Percentiles rank a stretch among this genome's conserved stretches.
phyloP scores from a whole-genome alignment of 2,113 vertebrate species.

The Fregetta grallaria region DNA sequence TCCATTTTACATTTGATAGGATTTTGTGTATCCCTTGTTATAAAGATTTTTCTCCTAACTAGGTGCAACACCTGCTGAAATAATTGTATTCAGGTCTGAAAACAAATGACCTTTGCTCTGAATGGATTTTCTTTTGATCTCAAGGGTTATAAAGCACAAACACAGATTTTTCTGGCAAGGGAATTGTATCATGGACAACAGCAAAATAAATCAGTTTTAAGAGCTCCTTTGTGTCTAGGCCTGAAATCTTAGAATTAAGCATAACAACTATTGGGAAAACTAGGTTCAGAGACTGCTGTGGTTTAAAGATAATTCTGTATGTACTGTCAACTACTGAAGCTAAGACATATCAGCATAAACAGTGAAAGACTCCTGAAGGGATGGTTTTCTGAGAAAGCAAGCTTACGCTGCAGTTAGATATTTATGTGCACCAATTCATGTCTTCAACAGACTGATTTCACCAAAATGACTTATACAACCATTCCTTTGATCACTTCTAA shows the following conservation, averaged over 20 bases:
- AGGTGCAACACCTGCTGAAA: not conserved
- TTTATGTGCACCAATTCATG: not conserved
- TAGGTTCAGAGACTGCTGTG: not conserved
- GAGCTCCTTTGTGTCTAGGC: not conserved
- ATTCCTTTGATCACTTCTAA: not conserved
- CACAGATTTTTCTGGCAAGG: not conserved
- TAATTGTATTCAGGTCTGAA: not conserved
- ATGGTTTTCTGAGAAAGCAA: not conserved
- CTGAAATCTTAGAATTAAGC: not conserved
- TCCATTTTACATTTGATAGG: not conserved
- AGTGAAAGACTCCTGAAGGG: not conserved
- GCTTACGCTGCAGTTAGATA: not conserved
- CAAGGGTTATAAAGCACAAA: not conserved
- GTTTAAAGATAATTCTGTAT: not conserved
- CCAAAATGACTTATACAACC: not conserved
- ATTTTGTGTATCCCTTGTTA: not conserved
- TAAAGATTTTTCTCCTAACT: not conserved
- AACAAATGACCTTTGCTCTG: not conserved
- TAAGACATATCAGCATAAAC: not conserved
- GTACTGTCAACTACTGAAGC: not conserved
- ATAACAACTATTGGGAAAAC: not conserved
- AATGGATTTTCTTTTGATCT: not conserved
- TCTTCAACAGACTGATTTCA: not conserved
- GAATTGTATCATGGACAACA: not conserved
- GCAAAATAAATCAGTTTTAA: not conserved